Percentiles rank a stretch among this genome's conserved stretches.
phyloP scores from a whole-genome alignment of 2,888 invertebrate species.

The Pomacea canaliculata region DNA sequence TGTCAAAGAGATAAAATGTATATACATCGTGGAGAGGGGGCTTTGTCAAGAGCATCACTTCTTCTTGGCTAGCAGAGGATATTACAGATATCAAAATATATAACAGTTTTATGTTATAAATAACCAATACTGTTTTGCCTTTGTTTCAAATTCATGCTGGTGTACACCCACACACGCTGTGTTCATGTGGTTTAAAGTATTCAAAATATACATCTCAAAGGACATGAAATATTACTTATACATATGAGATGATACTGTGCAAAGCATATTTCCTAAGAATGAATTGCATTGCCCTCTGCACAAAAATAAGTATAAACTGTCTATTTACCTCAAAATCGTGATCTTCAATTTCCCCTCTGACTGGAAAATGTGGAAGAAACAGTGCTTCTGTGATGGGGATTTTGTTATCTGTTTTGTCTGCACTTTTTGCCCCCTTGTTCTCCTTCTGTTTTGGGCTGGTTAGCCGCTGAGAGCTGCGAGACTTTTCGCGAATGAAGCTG shows the following conservation, averaged over 20 bases:
- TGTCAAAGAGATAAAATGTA: not conserved
- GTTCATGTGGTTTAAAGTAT: too few relatives aligned
- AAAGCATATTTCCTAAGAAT: too few relatives aligned
- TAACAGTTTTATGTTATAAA: too few relatives aligned
- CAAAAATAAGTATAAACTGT: not conserved
- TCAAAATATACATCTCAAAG: too few relatives aligned
- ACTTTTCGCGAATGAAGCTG: conserved; percentile 45
- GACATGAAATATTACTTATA: too few relatives aligned
- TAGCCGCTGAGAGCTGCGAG: conserved; percentile 44
- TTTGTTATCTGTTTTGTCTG: conserved; percentile 26
- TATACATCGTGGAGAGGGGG: not conserved
- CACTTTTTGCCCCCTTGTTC: conserved; percentile 20
- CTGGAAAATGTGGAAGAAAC: conserved; percentile 90
- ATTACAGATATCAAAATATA: too few relatives aligned
- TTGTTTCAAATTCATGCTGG: too few relatives aligned
- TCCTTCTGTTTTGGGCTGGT: conserved; percentile 20
- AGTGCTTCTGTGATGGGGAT: conserved; percentile 76
- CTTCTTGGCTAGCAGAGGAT: too few relatives aligned
- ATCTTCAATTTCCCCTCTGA: conserved; percentile 76
- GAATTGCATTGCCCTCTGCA: not conserved
- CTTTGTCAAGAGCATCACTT: too few relatives aligned
- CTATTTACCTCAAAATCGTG: conserved; percentile 72
- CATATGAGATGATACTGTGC: too few relatives aligned
- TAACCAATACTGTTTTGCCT: too few relatives aligned
- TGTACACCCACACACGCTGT: too few relatives aligned